Evolutionary conservation across 2,113 vertebrate genomes (phyloP).

Genomic region (Atractosteus spatula): DNA sequence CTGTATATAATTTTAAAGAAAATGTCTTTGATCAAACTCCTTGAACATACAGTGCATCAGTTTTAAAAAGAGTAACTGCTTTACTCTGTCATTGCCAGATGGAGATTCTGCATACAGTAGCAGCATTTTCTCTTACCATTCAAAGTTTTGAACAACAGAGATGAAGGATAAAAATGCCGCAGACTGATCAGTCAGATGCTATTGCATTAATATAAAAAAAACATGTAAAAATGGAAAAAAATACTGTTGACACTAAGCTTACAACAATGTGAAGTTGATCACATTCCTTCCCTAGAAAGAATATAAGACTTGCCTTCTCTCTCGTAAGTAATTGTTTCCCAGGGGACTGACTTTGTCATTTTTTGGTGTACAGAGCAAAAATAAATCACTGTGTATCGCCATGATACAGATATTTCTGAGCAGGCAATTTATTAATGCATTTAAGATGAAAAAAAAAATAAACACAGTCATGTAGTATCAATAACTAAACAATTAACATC

Average conservation of each 20-base stretch:
- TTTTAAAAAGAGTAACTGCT: background rate
- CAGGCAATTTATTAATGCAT: background rate
- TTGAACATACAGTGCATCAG: background rate
- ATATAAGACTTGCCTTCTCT: background rate
- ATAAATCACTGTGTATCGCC: slow-evolving; percentile 31
- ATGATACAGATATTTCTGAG: slow-evolving; percentile 25
- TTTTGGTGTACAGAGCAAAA: slow-evolving; percentile 25
- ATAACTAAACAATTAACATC: background rate
- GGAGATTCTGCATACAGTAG: background rate
- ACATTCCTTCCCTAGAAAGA: slow-evolving; percentile 18
- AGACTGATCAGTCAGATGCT: background rate
- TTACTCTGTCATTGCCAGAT: background rate
- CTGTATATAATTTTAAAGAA: too few species aligned
- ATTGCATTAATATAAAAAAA: slow-evolving; percentile 1
- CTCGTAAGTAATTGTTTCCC: slow-evolving; percentile 32
- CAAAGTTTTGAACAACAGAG: background rate
- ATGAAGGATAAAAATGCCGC: background rate
- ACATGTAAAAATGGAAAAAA: too few species aligned
- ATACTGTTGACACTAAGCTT: background rate
- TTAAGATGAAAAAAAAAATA: background rate
- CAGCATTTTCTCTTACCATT: background rate
- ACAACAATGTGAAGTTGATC: background rate
- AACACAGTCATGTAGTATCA: background rate
- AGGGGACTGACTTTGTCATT: slow-evolving; percentile 24
- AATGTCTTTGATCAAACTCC: too few species aligned